A percentile compares a stretch with the other conserved stretches of the same genome.
Evolutionary conservation across 2,113 vertebrate species (phyloP).

Genomic region (Silurus meridionalis): DNA sequence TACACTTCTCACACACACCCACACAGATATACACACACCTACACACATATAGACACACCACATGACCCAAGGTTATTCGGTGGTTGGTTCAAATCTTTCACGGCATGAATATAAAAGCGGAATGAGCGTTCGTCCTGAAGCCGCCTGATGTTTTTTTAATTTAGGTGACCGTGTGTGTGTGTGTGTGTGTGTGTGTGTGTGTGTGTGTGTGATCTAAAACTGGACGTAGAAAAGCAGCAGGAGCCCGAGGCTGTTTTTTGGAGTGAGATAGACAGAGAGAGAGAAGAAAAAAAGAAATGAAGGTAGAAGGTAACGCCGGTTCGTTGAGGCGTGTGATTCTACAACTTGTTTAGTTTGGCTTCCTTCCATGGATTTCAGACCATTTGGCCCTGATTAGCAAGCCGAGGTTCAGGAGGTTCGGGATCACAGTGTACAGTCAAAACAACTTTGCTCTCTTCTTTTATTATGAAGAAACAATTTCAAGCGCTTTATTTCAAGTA

Average conservation of each 20-base stretch:
- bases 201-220: slow-evolving; percentile 4
- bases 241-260: not conserved
- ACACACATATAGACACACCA: not conserved
- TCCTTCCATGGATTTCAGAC: slow-evolving; percentile 32
- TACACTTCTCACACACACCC: slow-evolving; percentile 37
- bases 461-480: not conserved
- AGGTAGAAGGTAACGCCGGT: not conserved
- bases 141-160: not conserved
- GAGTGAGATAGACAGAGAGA: not conserved
- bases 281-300: not conserved
- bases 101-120: not conserved
- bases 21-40: slow-evolving; percentile 37
- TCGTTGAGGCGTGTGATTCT: not conserved
- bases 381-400: slow-evolving; percentile 43
- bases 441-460: not conserved
- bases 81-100: slow-evolving; percentile 21
- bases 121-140: not conserved
- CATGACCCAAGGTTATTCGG: slow-evolving; percentile 17
- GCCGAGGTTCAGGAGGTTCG: slow-evolving; percentile 29
- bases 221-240: slow-evolving; percentile 1
- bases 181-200: not conserved
- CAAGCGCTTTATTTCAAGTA: not conserved
- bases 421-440: not conserved
- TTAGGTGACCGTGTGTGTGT: slow-evolving; percentile 11
- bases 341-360: slow-evolving; percentile 40